Evolutionary conservation across 1,140 invertebrate genomes (phyloP), one percentile per base, ranked within the genome.

Genomic region (Drosophila equinoxialis): DNA sequence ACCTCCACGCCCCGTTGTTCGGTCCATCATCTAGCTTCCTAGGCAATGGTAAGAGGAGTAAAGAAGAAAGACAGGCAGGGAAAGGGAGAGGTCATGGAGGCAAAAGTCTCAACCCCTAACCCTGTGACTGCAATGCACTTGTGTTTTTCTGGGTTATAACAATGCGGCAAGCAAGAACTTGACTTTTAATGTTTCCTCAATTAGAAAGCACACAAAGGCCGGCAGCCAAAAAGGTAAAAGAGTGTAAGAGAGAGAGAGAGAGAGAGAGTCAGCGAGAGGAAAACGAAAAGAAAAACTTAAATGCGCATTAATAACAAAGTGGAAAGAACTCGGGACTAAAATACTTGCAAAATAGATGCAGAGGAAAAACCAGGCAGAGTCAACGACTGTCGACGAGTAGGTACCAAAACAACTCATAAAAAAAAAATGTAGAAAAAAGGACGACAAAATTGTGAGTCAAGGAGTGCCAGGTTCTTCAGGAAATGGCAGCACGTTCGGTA

Each of bases 141-240:
- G 84, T 87, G 79, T 87, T 87, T 86, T 87, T 87, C 84, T 83
- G 84, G 83, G 83, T 89, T 87, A 87, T 87, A 89, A 89, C 83
- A 87, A 87, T 87, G 83, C 83, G 83, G 83, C 83, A 85, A 75
- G 65, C 83, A 83, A 58, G 83, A 87, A 87, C 84, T 87, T 87
- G 84, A 87, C 83, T 87, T 87, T 87, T 87, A 87, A 87, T 87
- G 83, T 89, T 87, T 87, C 83, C 83, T 86, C 83, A 86, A 86
- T 86, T 86, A 86, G 83, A 86, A 87, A 65, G 72, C 83, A 77
- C 66, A 86, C 82, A 86, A 86, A 87, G 66, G 75, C 75, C 6
- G 20, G 23, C 65, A 82, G 82, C 82, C 82, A 87, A 86, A 86
- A 86, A 86, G 83, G 83, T 86, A 76, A 71, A 86, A 66, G 79